Evolutionary conservation across 2,888 invertebrate species (phyloP), one percentile per base, ranked within the genome.

Genomic region (Meandrusa payeni): DNA sequence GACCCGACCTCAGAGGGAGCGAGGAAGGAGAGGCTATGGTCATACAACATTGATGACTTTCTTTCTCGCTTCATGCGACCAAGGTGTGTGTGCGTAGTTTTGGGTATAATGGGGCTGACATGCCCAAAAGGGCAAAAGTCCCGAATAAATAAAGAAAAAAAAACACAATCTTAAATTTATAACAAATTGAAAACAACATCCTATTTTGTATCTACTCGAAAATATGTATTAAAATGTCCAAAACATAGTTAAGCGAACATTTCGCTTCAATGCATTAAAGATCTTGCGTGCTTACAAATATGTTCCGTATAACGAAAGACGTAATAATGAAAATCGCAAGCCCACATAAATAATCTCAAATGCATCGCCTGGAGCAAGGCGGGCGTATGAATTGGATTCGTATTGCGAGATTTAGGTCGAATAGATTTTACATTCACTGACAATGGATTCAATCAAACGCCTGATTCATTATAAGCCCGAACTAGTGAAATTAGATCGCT

Each of bases 401-500:
- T 64, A 72, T 70, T 70, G 69, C 52, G 52, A 59, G 56, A 76
- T 72, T 65, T 80, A 68, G 78, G 77, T 71, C 76, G 64, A 72
- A 69, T 67, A 63, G 65, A 76, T 69, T 70, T 65, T 60, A 53
- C 47, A 59, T 59, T 52, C 52, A 62, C 57, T 64, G 61, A 75
- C 71, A 76, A 73, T 75, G 59, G 64, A 67, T 76, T 74, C 69
- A 68, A 74, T 79, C 69, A 65, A 64, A 61, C 53, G 51, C 55
- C 48, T 42, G 54, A 61, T 71, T 73, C 65, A 73, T 75, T 76
- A 71, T 67, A 67, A 59, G 58, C 59, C 52, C 55, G 45, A 47
- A 49, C 38, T 38, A 32, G 38, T 33, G 29, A 36, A 40, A 22
- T 45, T 22, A 24, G 13, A 24, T 34, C 19, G 28, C 15, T 15